Percentiles rank a stretch among this genome's conserved stretches.
phyloP scores from a whole-genome alignment of 1,140 invertebrate genomes.

The Gryon sp. region DNA sequence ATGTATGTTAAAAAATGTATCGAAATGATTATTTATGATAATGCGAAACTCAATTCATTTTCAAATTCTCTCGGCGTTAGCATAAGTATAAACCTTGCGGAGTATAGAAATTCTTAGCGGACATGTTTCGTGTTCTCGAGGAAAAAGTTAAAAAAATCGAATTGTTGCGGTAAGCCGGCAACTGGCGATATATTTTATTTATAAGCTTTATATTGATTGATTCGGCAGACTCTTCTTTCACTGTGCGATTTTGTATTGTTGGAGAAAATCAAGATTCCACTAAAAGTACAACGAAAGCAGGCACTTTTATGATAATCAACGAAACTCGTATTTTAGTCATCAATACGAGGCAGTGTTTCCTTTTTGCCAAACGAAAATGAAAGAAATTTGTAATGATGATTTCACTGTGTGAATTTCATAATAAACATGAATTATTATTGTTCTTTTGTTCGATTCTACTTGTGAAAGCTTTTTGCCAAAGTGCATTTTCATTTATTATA shows the following conservation, averaged over 20 bases:
- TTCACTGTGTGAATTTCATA: too few relatives aligned
- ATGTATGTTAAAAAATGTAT: slow-evolving; percentile 3
- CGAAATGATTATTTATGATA: slow-evolving; percentile 22
- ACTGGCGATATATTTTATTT: slow-evolving; percentile 55
- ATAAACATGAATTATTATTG: too few relatives aligned
- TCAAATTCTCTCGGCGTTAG: slow-evolving; percentile 14
- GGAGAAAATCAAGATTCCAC: slow-evolving; percentile 24
- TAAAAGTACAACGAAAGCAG: not conserved
- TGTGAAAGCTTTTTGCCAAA: too few relatives aligned
- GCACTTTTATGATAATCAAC: slow-evolving; percentile 15
- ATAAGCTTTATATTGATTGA: slow-evolving; percentile 59
- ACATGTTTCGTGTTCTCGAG: slow-evolving; percentile 14
- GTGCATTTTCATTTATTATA: too few relatives aligned
- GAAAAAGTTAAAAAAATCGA: slow-evolving; percentile 39
- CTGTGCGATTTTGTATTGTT: slow-evolving; percentile 34
- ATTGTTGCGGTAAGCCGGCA: slow-evolving; percentile 31
- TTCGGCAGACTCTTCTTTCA: slow-evolving; percentile 12
- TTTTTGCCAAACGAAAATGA: not conserved
- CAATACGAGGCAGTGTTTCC: not conserved
- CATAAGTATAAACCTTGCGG: slow-evolving; percentile 34
- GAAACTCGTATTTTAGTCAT: slow-evolving; percentile 6
- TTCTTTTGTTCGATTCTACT: too few relatives aligned
- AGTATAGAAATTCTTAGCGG: slow-evolving; percentile 31
- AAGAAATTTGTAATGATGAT: slow-evolving; percentile 6
- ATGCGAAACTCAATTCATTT: slow-evolving; percentile 40